These are phyloP conservation scores for Drosophila lowei DNA, from an alignment of 1,140 invertebrate species.

Conservation along the genomic window DNA sequence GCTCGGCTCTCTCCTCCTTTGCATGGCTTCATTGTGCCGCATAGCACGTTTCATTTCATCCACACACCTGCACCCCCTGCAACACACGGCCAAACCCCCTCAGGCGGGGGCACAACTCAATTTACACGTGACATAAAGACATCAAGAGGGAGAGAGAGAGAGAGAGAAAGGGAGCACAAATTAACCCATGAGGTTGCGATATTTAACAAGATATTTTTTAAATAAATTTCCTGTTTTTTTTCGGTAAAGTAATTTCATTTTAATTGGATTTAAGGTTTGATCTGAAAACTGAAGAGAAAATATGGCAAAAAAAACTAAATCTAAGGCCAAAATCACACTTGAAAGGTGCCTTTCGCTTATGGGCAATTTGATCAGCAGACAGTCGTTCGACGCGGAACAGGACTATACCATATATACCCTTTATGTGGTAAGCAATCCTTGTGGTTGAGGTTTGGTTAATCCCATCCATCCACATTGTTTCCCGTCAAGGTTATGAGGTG, in stretches of 20 bases:
- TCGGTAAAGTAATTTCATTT: not conserved
- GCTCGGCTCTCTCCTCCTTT: constrained; percentile 36
- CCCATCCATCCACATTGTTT: too few species aligned
- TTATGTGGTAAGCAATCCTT: too few species aligned
- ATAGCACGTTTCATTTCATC: constrained; percentile 78
- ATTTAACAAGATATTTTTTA: constrained; percentile 24
- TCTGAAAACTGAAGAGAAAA: too few species aligned
- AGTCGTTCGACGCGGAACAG: too few species aligned
- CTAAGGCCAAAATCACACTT: too few species aligned
- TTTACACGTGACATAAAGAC: constrained; percentile 74
- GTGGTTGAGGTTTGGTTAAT: too few species aligned
- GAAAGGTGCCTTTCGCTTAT: too few species aligned
- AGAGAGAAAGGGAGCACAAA: constrained; percentile 31
- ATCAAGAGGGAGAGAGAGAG: not conserved
- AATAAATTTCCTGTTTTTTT: not conserved
- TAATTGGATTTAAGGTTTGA: too few species aligned
- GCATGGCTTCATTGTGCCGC: constrained; percentile 76
- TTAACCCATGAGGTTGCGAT: constrained; percentile 45
- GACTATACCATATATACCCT: too few species aligned
- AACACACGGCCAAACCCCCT: constrained; percentile 2
- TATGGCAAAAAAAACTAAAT: too few species aligned
- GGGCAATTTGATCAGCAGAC: too few species aligned
- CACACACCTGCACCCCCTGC: constrained; percentile 25
- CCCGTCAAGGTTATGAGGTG: constrained; percentile 14
- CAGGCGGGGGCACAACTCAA: constrained; percentile 59